Percentiles rank a stretch among this genome's conserved stretches.
Conservation (phyloP, 1,140 invertebrate species). For the Prorops nasuta region DNA sequence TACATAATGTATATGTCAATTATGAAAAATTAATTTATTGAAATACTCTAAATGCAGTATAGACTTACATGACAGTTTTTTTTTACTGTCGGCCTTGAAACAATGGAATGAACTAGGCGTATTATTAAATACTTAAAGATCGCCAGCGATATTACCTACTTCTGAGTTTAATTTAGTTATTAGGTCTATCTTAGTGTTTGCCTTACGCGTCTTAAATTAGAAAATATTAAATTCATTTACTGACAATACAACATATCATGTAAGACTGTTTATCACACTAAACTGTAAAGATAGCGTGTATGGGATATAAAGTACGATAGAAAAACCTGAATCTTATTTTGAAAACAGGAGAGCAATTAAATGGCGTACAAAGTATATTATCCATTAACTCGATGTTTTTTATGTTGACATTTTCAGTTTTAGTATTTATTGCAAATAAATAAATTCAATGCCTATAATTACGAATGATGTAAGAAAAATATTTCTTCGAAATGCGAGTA, state of each 20-base stretch:
- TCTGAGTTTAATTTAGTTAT: conserved; percentile 28
- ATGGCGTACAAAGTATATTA: no score
- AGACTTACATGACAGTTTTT: conserved; percentile 25
- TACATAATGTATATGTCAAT: no score
- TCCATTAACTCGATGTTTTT: no score
- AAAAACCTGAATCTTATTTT: neutral
- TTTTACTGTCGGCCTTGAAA: conserved; percentile 21
- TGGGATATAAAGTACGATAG: neutral
- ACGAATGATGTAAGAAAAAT: no score
- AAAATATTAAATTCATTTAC: conserved; percentile 19
- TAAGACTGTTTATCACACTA: conserved; percentile 10
- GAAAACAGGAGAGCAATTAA: no score
- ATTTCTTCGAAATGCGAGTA: no score
- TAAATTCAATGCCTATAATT: no score
- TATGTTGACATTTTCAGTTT: no score
- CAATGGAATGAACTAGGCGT: conserved; percentile 45
- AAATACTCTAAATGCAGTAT: conserved; percentile 36
- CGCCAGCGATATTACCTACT: conserved; percentile 45
- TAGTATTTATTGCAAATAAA: no score
- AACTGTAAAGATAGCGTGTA: no score
- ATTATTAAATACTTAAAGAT: conserved; percentile 45
- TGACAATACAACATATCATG: conserved; percentile 13
- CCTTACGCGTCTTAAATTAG: conserved; percentile 17
- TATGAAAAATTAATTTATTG: no score
- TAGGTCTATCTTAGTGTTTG: conserved; percentile 27